A percentile compares a stretch with the other conserved stretches of the same genome.
Conservation (phyloP, 1,140 invertebrate genomes). For the Phymorhynchus buccinoides region DNA sequence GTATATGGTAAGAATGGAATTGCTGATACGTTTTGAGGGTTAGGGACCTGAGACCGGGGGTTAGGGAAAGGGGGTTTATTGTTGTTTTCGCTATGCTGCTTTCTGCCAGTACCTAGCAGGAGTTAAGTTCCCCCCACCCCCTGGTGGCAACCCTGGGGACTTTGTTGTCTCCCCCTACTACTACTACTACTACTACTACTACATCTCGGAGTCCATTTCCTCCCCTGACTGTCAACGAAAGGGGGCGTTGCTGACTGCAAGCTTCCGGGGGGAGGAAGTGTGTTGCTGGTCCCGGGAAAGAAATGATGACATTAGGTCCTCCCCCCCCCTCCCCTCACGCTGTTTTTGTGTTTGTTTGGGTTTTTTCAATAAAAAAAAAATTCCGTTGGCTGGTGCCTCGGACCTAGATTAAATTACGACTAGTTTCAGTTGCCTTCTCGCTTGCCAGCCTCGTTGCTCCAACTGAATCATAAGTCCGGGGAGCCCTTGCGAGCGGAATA, state of each 20-base stretch:
- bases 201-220: too few relatives aligned
- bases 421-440: slow-evolving; percentile 37
- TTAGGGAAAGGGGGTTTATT: neutral
- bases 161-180: neutral
- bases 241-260: slow-evolving; percentile 34
- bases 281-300: slow-evolving; percentile 1
- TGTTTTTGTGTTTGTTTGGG: neutral
- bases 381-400: neutral
- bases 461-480: slow-evolving; percentile 40
- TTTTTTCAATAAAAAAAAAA: slow-evolving; percentile 33
- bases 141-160: slow-evolving; percentile 4
- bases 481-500: slow-evolving; percentile 27
- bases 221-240: neutral
- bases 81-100: neutral
- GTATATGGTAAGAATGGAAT: too few relatives aligned
- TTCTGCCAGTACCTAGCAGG: neutral
- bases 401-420: slow-evolving; percentile 27
- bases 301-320: slow-evolving; percentile 42
- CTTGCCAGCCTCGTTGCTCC: slow-evolving; percentile 2
- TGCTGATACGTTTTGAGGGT: neutral
- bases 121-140: too few relatives aligned
- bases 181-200: too few relatives aligned
- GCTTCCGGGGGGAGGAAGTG: slow-evolving; percentile 30
- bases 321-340: slow-evolving; percentile 9
- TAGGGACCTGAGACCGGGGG: neutral